Conservation (phyloP, 2,888 invertebrate genomes). For the Strigamia transsilvanica region DNA sequence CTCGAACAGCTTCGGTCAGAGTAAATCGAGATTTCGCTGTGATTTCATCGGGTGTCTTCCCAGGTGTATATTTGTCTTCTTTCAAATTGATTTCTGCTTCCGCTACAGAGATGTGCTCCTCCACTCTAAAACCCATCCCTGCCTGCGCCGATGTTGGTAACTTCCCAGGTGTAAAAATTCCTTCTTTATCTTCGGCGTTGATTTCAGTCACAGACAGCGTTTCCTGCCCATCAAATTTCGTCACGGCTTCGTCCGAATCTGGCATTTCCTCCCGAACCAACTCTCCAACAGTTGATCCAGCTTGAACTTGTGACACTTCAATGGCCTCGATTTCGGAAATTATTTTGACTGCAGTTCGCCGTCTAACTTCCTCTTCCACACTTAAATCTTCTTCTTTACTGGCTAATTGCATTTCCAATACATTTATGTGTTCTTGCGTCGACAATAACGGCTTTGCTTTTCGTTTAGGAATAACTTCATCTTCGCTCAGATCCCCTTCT, state of each 20-base stretch:
- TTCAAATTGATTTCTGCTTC: slow-evolving; percentile 56
- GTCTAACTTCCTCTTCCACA: background rate
- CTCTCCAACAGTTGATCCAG: slow-evolving; percentile 54
- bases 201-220: slow-evolving; percentile 55
- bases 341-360: background rate
- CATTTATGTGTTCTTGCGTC: background rate
- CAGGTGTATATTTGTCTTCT: slow-evolving; percentile 55
- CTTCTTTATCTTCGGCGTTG: slow-evolving; percentile 56
- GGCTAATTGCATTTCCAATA: slow-evolving; percentile 13
- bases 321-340: slow-evolving; percentile 46
- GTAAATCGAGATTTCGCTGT: slow-evolving; percentile 54
- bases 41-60: slow-evolving; percentile 54
- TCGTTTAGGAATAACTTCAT: background rate
- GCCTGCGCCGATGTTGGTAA: slow-evolving; percentile 50
- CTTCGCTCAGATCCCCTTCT: slow-evolving; percentile 52
- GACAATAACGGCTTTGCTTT: slow-evolving; percentile 7
- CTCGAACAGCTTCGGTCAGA: slow-evolving; percentile 55
- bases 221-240: slow-evolving; percentile 55
- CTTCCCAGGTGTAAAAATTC: slow-evolving; percentile 46
- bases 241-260: slow-evolving; percentile 51
- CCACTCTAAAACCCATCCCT: slow-evolving; percentile 51
- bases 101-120: slow-evolving; percentile 55
- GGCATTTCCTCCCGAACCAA: slow-evolving; percentile 52
- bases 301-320: slow-evolving; percentile 55
- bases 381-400: slow-evolving; percentile 18